Base-by-base conservation (phyloP, 2,113 vertebrate species). In the Dicentrarchus labrax region DNA sequence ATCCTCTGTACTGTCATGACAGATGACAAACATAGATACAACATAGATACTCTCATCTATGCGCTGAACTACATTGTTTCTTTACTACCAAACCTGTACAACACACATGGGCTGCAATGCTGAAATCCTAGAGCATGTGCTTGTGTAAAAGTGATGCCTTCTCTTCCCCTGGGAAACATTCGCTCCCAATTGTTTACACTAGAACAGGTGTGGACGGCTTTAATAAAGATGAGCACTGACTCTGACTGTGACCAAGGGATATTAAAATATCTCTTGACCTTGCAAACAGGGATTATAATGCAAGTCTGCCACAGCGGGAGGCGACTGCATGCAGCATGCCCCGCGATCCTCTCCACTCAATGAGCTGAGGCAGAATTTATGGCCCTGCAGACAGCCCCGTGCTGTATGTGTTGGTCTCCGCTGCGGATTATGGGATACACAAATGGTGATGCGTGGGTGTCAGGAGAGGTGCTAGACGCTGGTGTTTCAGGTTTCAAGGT, bases 131-230 rank as follows among this genome's bases (percentile, higher is more conserved):
- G 36, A 72, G 51, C 69, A 50, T 75, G 60, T 61, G 56, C 38
- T 17, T 41, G 41, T 76, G 61, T 76, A 62, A 83, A 76, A 76
- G 71, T 38, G 73, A 86, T 51, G 83, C 59, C 69, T 50, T 30
- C 19, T 16, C 22, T 30, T 50, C 80, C 68, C 72, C 60, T 36
- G 57, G 77, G 72, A 85, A 67, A 76, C 78, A 76, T 73, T 81
- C 57, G 24, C 77, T 68, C 70, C 80, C 65, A 73, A 59, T 74
- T 85, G 82, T 83, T 86, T 82, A 72, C 61, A 68, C 48, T 65
- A 30, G 41, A 87, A 95, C 93, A 95, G 93, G 92, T 95, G 93
- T 86, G 78, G 89, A 57, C 50, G 43, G 86, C 82, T 88, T 91
- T 88, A 78, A 89, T 90, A 88, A 91, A 87, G 80, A 88, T 67